Evolutionary conservation across 2,888 invertebrate species (phyloP).

Genomic region (Epinotia ramella): DNA sequence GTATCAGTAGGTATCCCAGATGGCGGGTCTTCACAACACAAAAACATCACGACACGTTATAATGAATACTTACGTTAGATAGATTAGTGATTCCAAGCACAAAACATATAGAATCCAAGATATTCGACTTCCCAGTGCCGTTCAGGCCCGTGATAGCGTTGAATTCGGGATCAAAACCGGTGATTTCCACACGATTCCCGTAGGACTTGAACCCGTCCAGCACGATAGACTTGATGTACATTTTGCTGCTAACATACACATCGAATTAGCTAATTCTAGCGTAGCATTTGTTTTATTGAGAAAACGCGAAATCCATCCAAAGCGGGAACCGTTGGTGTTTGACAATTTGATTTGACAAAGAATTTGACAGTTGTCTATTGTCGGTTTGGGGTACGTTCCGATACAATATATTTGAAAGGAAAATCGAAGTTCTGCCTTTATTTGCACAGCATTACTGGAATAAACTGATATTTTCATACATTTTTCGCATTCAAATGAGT

Average conservation of each 20-base stretch:
- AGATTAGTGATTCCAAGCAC: conserved; percentile 97
- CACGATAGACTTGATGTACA: conserved; percentile 96
- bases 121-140: conserved; percentile 99
- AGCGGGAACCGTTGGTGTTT: conserved; percentile 58
- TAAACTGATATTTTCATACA: no score
- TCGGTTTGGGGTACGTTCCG: conserved; percentile 14
- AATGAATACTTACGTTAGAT: conserved; percentile 89
- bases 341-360: conserved; percentile 32
- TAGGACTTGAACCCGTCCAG: conserved; percentile 99
- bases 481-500: no score
- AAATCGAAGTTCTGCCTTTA: neutral
- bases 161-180: conserved; percentile 96
- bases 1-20: neutral
- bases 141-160: conserved; percentile 99
- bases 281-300: conserved; percentile 26
- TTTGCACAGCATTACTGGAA: neutral
- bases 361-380: conserved; percentile 19
- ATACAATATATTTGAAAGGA: neutral
- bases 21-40: conserved; percentile 17
- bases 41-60: neutral
- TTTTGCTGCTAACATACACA: conserved; percentile 67
- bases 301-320: conserved; percentile 40
- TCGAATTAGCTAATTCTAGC: conserved; percentile 16
- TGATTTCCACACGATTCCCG: conserved; percentile 95
- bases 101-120: conserved; percentile 99